phyloP scores from a whole-genome alignment of 1,140 invertebrate genomes.

The Odontomachus brunneus region DNA sequence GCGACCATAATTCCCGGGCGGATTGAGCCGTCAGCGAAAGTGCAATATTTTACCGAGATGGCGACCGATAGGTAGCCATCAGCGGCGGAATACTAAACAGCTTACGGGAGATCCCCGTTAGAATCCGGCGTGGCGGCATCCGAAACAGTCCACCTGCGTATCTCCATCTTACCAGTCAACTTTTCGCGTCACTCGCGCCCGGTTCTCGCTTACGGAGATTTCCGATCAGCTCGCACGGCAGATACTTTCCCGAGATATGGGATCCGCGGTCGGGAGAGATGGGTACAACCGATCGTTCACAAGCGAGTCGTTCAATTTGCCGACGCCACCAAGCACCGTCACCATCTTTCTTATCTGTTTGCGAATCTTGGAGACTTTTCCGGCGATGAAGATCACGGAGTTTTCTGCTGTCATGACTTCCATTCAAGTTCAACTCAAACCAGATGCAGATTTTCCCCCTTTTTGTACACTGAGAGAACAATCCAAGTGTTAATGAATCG shows the following conservation, averaged over 20 bases:
- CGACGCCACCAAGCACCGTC: not conserved
- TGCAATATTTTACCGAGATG: slow-evolving; percentile 82
- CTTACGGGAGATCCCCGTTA: slow-evolving; percentile 73
- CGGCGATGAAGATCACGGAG: not conserved
- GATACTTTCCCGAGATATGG: slow-evolving; percentile 33
- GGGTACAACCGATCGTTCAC: slow-evolving; percentile 26
- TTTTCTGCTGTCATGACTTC: too few species aligned
- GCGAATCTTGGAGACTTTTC: slow-evolving; percentile 38
- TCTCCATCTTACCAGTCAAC: slow-evolving; percentile 66
- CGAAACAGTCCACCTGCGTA: slow-evolving; percentile 49
- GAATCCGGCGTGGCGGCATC: not conserved
- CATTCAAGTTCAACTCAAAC: too few species aligned
- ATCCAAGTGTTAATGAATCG: too few species aligned
- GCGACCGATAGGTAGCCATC: slow-evolving; percentile 79
- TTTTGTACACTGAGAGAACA: too few species aligned
- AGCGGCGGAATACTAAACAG: slow-evolving; percentile 80
- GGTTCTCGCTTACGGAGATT: slow-evolving; percentile 31
- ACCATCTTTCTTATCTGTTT: slow-evolving; percentile 43
- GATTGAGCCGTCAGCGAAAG: slow-evolving; percentile 82
- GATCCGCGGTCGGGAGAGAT: slow-evolving; percentile 46
- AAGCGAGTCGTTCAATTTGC: slow-evolving; percentile 33
- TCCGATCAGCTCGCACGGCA: slow-evolving; percentile 32
- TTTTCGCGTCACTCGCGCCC: slow-evolving; percentile 70
- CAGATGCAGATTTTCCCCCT: too few species aligned
- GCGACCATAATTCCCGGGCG: slow-evolving; percentile 76